These are phyloP conservation scores for Peribatodes rhomboidaria DNA, from an alignment of 2,888 invertebrate genomes.

Conservation along the genomic window DNA sequence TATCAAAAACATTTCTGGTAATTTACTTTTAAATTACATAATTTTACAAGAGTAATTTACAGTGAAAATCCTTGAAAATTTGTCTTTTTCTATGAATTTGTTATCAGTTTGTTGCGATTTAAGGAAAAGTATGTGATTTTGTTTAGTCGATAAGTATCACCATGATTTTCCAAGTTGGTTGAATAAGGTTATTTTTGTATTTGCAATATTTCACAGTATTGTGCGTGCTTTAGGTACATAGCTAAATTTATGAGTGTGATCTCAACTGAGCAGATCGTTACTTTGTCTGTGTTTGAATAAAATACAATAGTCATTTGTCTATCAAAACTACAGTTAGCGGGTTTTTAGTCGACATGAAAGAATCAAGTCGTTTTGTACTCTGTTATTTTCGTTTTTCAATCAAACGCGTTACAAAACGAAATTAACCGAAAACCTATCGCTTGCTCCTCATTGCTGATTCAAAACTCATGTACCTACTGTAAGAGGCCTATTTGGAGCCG, in stretches of 20 bases:
- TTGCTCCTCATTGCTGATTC: too few relatives aligned
- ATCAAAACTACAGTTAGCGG: too few relatives aligned
- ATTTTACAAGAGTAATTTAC: not conserved
- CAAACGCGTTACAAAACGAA: too few relatives aligned
- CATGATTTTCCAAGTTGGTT: constrained; percentile 42
- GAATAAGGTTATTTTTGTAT: constrained; percentile 37
- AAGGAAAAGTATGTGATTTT: constrained; percentile 63
- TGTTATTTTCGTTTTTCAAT: too few relatives aligned
- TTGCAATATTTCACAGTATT: constrained; percentile 20
- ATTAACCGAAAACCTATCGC: too few relatives aligned
- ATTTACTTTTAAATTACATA: not conserved
- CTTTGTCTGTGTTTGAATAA: not conserved
- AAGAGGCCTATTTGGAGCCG: too few relatives aligned
- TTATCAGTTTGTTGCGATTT: constrained; percentile 49
- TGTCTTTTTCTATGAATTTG: constrained; percentile 34
- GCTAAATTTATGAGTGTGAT: constrained; percentile 34
- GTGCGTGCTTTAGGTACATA: constrained; percentile 14
- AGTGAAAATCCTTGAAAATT: not conserved
- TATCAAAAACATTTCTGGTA: not conserved
- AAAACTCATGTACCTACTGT: too few relatives aligned
- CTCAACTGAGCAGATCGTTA: constrained; percentile 28
- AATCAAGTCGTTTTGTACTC: too few relatives aligned
- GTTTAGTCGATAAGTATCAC: constrained; percentile 58
- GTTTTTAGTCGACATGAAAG: too few relatives aligned
- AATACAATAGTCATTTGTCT: too few relatives aligned